Evolutionary conservation across 2,797 vertebrate genomes (phyloP).

Genomic region (Sebastes kiyomatsui): DNA sequence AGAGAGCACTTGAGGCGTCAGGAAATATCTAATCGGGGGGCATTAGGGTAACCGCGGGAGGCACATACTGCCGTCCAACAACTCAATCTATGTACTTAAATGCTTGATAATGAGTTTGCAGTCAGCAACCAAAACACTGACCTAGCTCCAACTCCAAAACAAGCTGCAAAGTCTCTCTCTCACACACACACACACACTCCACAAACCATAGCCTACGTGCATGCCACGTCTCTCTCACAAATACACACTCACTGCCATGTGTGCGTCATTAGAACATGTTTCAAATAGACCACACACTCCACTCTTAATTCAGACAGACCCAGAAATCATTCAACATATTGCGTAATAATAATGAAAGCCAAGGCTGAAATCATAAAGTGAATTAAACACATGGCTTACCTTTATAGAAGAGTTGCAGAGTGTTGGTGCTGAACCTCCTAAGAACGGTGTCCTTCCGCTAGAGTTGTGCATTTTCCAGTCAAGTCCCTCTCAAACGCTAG

Average conservation of each 20-base stretch:
- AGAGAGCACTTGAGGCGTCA: not conserved
- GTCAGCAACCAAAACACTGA: not conserved
- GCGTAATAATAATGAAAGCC: no score
- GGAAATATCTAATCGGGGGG: no score
- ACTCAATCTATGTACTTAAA: no score
- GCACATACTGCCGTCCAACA: no score
- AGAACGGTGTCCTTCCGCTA: not conserved
- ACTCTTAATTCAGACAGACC: not conserved
- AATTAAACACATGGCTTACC: not conserved
- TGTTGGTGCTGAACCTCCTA: not conserved
- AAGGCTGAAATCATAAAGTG: not conserved
- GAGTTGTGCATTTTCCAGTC: not conserved
- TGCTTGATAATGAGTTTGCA: no score
- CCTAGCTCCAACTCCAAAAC: not conserved
- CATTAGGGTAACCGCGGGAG: no score
- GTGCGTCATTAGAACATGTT: no score
- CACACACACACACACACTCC: not conserved
- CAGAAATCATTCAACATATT: not conserved
- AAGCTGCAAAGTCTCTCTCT: not conserved
- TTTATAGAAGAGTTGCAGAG: not conserved
- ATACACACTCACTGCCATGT: not conserved
- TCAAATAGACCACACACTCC: not conserved
- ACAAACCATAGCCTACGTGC: not conserved
- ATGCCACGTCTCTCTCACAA: not conserved
- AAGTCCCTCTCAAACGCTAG: not conserved